These are phyloP conservation scores for Scotopteryx bipunctaria DNA, from an alignment of 2,888 invertebrate species.

Conservation along the genomic window DNA sequence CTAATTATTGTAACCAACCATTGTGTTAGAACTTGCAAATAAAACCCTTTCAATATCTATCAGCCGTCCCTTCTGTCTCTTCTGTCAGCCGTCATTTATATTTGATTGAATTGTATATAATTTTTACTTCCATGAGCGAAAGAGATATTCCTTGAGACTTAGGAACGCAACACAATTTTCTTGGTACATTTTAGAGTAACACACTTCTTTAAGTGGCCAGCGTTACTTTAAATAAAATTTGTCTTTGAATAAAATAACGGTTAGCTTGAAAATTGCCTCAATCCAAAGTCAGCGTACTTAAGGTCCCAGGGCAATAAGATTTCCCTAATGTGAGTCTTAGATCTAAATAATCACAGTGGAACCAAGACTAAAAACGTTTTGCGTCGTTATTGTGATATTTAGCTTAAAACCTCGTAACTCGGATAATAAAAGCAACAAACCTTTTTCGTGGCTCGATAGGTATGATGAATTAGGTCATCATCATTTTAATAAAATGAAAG, in stretches of 20 bases:
- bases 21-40: too few species aligned
- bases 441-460: not conserved
- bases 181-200: too few species aligned
- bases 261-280: constrained; percentile 10
- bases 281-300: constrained; percentile 7
- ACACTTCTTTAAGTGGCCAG: not conserved
- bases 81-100: too few species aligned
- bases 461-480: not conserved
- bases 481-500: not conserved
- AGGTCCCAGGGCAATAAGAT: constrained; percentile 15
- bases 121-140: too few species aligned
- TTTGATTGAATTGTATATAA: too few species aligned
- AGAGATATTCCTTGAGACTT: too few species aligned
- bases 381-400: constrained; percentile 9
- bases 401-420: constrained; percentile 8
- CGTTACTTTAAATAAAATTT: constrained; percentile 1
- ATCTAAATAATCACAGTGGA: constrained; percentile 1
- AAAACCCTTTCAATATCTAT: too few species aligned
- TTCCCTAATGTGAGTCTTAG: constrained; percentile 10
- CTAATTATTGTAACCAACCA: too few species aligned
- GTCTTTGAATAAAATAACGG: constrained; percentile 24
- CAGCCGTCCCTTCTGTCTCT: too few species aligned
- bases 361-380: constrained; percentile 5
- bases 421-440: constrained; percentile 1
- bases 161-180: too few species aligned